phyloP scores from a whole-genome alignment of 2,888 invertebrate genomes.

The Tenthredo amoena region DNA sequence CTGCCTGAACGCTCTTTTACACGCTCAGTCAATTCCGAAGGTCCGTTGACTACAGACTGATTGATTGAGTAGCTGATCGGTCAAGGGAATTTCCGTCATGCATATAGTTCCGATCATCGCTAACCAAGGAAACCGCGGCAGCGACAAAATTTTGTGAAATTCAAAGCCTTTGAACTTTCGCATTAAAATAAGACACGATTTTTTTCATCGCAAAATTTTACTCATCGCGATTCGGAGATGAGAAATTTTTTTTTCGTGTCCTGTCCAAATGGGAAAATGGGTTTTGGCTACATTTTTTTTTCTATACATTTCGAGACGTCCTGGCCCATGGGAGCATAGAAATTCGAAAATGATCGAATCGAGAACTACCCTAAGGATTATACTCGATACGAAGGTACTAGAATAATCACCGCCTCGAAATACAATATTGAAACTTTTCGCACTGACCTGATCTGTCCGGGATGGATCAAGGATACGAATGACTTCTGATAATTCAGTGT shows the following conservation, averaged over 20 bases:
- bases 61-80: slow-evolving; percentile 42
- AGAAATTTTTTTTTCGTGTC: too few relatives aligned
- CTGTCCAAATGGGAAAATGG: too few relatives aligned
- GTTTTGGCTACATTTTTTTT: too few relatives aligned
- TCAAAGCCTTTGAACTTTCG: too few relatives aligned
- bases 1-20: slow-evolving; percentile 36
- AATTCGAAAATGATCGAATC: too few relatives aligned
- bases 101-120: not conserved
- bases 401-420: not conserved
- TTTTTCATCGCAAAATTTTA: too few relatives aligned
- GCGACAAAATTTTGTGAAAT: not conserved
- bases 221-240: too few relatives aligned
- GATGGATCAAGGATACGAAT: slow-evolving; percentile 47
- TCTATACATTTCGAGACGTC: too few relatives aligned
- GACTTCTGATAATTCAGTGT: slow-evolving; percentile 50
- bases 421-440: not conserved
- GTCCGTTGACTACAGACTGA: slow-evolving; percentile 3
- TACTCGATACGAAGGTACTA: not conserved
- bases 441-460: slow-evolving; percentile 46
- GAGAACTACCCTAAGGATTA: not conserved
- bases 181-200: too few relatives aligned
- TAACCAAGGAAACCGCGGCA: not conserved
- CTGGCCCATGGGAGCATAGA: too few relatives aligned
- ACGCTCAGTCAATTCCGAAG: slow-evolving; percentile 8
- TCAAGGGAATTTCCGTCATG: slow-evolving; percentile 30